Evolutionary conservation across 2,888 invertebrate species (phyloP), one percentile per base, ranked within the genome.

Genomic region (Hetaerina titia): DNA sequence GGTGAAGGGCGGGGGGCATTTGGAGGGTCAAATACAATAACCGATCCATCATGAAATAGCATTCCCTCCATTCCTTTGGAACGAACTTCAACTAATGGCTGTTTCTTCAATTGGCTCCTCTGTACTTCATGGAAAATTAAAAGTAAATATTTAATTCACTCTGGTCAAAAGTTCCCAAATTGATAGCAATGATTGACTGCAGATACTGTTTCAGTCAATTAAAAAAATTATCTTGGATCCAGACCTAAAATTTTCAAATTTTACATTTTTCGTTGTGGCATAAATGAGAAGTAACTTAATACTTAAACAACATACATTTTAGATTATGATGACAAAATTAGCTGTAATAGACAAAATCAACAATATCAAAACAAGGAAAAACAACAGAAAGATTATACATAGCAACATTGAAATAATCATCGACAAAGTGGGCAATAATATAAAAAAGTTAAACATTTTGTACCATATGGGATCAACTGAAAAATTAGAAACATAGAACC

Each of bases 1-100:
- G 95, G 95, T 74, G 74, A 92, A 94, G 95, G 95, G 69, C 95
- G 95, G 95, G 95, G 94, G 81, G 95, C 95, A 90, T 95, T 95
- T 89, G 95, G 95, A 95, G 95, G 95, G 94, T 95, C 95, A 94
- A 94, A 94, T 45, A 95, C 94, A 74, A 95, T 94, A 95, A 95
- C 95, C 64, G 95, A 95, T 94, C 69, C 95, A 31, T 94, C 88
- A 81, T 95, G 95, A 95, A 63, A 95, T 64, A 94, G 63, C 95
- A 95, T 95, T 88, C 95, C 95, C 81, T 88, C 87, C 95, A 95
- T 87, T 56, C 95, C 95, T 87, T 95, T 92, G 87, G 95, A 87
- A 60, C 64, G 95, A 69, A 95, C 95, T 57, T 95, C 88, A 92
- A 95, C 95, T 74, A 90, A 63, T 88, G 87, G 89, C 45, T 87